Conservation (phyloP, 2,113 vertebrate species). For the Corythornis madagascariensis region DNA sequence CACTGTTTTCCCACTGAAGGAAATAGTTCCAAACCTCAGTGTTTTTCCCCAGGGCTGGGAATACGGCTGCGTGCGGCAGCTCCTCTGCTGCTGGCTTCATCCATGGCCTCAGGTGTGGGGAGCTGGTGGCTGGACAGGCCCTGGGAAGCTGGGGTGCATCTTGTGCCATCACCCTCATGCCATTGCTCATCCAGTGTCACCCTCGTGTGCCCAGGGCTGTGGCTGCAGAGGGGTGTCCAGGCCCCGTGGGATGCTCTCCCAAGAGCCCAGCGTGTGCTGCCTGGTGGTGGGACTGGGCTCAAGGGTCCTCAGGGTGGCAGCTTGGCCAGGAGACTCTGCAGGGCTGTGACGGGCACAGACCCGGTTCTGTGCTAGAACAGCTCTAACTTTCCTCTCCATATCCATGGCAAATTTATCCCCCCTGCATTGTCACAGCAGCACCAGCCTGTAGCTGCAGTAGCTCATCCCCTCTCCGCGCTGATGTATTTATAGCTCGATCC, state of each 20-base stretch:
- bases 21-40: not conserved
- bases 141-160: rapidly evolving
- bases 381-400: not conserved
- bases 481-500: not conserved
- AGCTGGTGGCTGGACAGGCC: not conserved
- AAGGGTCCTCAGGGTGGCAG: not conserved
- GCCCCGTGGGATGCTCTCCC: not conserved
- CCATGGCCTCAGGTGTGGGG: not conserved
- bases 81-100: rapidly evolving
- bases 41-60: not conserved
- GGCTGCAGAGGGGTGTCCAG: rapidly evolving
- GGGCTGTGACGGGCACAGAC: not conserved
- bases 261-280: rapidly evolving
- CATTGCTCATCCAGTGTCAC: not conserved
- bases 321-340: rapidly evolving
- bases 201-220: not conserved
- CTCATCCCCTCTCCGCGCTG: not conserved
- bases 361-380: rapidly evolving
- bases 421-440: not conserved
- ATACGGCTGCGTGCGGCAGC: not conserved
- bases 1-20: not conserved
- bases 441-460: not conserved
- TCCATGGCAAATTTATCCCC: not conserved
- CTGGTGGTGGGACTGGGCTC: rapidly evolving
- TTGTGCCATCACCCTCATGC: rapidly evolving